Evolutionary conservation across 2,888 invertebrate species (phyloP).

Genomic region (Cactoblastis cactorum): DNA sequence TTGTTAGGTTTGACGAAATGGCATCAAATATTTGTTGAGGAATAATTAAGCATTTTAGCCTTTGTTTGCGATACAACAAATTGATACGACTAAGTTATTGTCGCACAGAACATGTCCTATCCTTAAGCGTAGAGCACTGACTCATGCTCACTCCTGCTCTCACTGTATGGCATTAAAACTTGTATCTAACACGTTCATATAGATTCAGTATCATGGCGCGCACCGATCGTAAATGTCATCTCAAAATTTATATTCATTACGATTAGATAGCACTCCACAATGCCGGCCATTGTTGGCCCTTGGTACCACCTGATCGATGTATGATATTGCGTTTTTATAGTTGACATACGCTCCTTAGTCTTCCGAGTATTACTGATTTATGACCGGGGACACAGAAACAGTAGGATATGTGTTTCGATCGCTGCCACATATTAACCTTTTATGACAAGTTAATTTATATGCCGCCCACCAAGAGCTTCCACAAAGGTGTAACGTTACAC

Average conservation of each 20-base stretch:
- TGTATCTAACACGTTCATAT: conserved; percentile 64
- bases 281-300: conserved; percentile 66
- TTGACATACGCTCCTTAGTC: conserved; percentile 42
- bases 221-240: conserved; percentile 77
- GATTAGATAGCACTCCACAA: conserved; percentile 75
- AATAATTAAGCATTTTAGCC: conserved; percentile 51
- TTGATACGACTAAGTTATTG: conserved; percentile 42
- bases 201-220: conserved; percentile 70
- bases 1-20: conserved; percentile 10
- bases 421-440: conserved; percentile 50
- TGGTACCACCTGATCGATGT: conserved; percentile 69
- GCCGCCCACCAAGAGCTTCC: conserved; percentile 51
- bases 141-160: background rate
- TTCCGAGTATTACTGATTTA: conserved; percentile 44
- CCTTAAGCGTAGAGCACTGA: background rate
- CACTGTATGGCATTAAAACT: conserved; percentile 57
- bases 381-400: conserved; percentile 45
- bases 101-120: conserved; percentile 28
- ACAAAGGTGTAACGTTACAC: conserved; percentile 51
- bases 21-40: conserved; percentile 50
- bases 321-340: conserved; percentile 70
- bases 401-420: conserved; percentile 50
- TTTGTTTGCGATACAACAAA: conserved; percentile 58
- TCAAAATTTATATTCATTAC: conserved; percentile 79
- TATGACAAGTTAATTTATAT: conserved; percentile 62